Base-by-base conservation (phyloP, 2,888 invertebrate genomes). In the Deilephila porcellus region DNA sequence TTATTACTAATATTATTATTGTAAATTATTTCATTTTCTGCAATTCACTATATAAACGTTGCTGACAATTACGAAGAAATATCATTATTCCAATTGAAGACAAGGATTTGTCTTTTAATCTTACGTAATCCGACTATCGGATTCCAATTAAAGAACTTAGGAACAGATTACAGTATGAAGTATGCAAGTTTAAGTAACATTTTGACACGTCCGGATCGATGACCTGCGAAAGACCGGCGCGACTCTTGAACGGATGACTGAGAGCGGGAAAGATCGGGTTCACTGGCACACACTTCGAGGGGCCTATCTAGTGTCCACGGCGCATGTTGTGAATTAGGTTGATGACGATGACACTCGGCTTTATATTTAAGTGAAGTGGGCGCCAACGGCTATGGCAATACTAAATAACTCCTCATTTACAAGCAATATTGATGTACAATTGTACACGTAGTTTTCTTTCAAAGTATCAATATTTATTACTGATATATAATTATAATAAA, bases 271-370 rank as follows among this genome's bases (percentile, higher is more conserved):
- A 56, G 56, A 56, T 56, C 56, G 56, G 56, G 56, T n/a, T 56
- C 56, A 56, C 6, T n/a, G 56, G 56, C 56, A 56, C 56, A 56
- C 56, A 56, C 56, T 19, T 56, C 56, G 19, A n/a, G n/a, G 56
- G n/a, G 56, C n/a, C 56, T 56, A 56, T 56, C n/a, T 56, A 56
- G n/a, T 56, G n/a, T 56, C 56, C 56, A 56, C 56, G n/a, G 56
- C n/a, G n/a, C 56, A 56, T 56, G n/a, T n/a, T 56, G 56, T n/a
- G n/a, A 56, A 56, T n/a, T 56, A 56, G n/a, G 56, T n/a, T 56
- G n/a, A n/a, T 56, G 56, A 56, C 19, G 56, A 56, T 56, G 56
- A 56, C 56, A 11, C 45, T 56, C 56, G 17, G 56, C 56, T 56
- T n/a, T 19, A n/a, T 45, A n/a, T 56, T 56, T 56, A 56, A 56